A percentile compares a stretch with the other conserved stretches of the same genome.
These are phyloP conservation scores for Mirza zaza DNA, from an alignment of 2,113 vertebrate genomes.

Conservation along the genomic window DNA sequence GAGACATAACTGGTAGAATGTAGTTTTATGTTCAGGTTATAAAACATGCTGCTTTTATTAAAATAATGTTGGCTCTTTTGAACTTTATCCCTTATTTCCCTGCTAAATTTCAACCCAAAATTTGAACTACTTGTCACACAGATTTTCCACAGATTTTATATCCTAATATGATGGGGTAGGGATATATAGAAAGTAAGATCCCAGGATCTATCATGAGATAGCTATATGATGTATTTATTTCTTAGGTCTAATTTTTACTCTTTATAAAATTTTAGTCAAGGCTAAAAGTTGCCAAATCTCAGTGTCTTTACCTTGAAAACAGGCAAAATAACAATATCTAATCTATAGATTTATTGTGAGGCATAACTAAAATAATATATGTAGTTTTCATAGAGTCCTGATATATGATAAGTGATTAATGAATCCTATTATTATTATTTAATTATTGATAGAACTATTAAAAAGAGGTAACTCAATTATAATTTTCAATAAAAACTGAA, in stretches of 20 bases:
- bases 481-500: neutral
- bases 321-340: neutral
- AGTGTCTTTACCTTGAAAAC: neutral
- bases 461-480: fast-evolving
- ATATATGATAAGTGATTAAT: neutral
- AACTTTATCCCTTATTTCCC: neutral
- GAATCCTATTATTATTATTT: neutral
- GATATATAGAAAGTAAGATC: neutral
- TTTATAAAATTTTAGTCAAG: neutral
- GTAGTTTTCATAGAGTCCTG: neutral
- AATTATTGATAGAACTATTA: neutral
- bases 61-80: neutral
- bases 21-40: neutral
- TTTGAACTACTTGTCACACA: neutral
- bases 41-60: neutral
- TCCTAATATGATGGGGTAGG: neutral
- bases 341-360: neutral
- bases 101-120: neutral
- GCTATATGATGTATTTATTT: neutral
- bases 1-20: neutral
- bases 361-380: neutral
- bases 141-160: neutral
- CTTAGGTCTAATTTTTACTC: neutral
- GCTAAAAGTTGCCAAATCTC: neutral
- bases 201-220: neutral